Evolutionary conservation across 2,113 vertebrate genomes (phyloP).

Genomic region (Zootoca vivipara): DNA sequence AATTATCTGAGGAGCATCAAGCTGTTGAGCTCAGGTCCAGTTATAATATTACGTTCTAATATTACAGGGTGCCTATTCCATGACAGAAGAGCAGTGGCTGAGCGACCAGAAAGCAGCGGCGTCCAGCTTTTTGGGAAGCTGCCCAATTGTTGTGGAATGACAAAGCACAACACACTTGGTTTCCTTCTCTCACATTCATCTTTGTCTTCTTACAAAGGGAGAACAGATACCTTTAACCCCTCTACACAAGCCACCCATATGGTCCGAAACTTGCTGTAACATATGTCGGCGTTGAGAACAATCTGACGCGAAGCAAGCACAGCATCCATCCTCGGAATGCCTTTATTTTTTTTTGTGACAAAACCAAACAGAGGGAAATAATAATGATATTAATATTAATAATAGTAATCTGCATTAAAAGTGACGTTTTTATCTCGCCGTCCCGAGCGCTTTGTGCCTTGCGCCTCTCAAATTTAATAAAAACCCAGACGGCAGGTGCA

Average conservation of each 20-base stretch:
- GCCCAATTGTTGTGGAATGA: neutral
- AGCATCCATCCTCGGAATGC: neutral
- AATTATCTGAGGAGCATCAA: accelerated
- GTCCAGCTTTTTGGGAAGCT: neutral
- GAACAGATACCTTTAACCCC: neutral
- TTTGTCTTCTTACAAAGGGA: neutral
- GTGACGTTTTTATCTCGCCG: neutral
- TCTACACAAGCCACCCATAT: neutral
- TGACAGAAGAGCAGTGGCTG: accelerated
- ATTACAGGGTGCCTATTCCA: accelerated
- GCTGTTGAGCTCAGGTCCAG: neutral
- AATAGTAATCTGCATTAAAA: neutral
- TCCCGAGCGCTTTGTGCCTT: constrained; percentile 29
- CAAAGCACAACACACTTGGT: neutral
- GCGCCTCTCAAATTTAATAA: constrained; percentile 47
- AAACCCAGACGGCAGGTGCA: constrained; percentile 46
- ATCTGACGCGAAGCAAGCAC: neutral
- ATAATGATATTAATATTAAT: neutral
- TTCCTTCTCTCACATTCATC: constrained; percentile 2
- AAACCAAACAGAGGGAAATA: neutral
- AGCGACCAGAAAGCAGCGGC: neutral
- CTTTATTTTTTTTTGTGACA: neutral
- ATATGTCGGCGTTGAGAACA: constrained; percentile 15
- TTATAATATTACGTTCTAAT: neutral
- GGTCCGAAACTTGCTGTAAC: neutral